phyloP scores from a whole-genome alignment of 2,888 invertebrate species.

The Hirtodrosophila confusa region DNA sequence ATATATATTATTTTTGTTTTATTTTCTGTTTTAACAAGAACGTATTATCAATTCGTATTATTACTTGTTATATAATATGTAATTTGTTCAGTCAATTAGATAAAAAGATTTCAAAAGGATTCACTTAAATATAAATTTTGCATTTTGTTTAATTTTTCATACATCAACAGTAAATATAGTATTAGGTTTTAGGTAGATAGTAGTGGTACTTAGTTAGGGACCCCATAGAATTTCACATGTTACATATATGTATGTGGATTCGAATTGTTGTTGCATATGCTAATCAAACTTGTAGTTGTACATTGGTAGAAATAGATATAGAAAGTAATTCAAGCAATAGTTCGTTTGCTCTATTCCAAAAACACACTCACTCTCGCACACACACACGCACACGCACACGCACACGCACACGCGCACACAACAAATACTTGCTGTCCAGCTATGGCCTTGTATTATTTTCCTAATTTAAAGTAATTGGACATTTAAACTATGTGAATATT shows the following conservation, averaged over 20 bases:
- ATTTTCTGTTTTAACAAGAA: conserved; percentile 61
- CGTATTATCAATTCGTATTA: conserved; percentile 70
- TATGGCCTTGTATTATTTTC: conserved; percentile 35
- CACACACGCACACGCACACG: conserved; percentile 12
- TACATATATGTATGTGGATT: conserved; percentile 62
- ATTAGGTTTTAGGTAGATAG: conserved; percentile 31
- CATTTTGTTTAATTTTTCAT: conserved; percentile 38
- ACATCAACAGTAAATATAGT: conserved; percentile 53
- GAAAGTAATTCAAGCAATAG: conserved; percentile 34
- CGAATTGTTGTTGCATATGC: conserved; percentile 59
- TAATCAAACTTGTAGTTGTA: conserved; percentile 40
- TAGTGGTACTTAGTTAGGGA: conserved; percentile 50
- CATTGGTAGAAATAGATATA: conserved; percentile 34
- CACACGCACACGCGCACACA: conserved; percentile 13
- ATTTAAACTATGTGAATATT: conserved; percentile 15
- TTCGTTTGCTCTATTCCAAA: too few relatives aligned
- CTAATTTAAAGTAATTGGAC: conserved; percentile 44
- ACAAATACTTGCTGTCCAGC: conserved; percentile 31
- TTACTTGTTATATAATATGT: conserved; percentile 61
- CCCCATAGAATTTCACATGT: conserved; percentile 70
- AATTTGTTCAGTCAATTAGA: conserved; percentile 78
- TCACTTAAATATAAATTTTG: conserved; percentile 66
- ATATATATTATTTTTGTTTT: conserved; percentile 1
- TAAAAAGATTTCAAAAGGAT: conserved; percentile 77
- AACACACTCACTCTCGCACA: neutral